phyloP scores from a whole-genome alignment of 2,113 vertebrate genomes.

The Caracal caracal region DNA sequence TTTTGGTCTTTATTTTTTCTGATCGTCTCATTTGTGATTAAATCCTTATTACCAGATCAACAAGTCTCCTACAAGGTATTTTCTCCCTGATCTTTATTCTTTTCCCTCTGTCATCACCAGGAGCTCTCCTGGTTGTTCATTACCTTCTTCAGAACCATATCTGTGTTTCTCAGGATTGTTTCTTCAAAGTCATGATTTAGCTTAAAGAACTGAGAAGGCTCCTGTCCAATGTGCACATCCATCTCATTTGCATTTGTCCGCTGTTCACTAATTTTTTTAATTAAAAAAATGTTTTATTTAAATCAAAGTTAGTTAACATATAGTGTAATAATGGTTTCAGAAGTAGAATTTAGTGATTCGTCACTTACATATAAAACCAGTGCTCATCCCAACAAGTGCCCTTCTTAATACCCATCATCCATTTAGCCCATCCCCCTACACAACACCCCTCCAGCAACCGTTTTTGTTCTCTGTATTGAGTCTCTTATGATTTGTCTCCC shows the following conservation, averaged over 20 bases:
- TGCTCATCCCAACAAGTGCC: too few species aligned
- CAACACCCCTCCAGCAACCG: neutral
- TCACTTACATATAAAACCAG: too few species aligned
- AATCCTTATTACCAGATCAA: neutral
- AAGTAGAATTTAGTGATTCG: too few species aligned
- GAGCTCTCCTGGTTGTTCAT: neutral
- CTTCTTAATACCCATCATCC: neutral
- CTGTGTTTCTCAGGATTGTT: neutral
- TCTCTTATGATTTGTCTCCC: neutral
- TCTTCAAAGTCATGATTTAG: neutral
- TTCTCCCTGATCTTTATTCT: neutral
- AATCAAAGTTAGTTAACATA: too few species aligned
- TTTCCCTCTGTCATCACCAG: neutral
- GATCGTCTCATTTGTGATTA: neutral
- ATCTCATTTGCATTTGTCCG: neutral
- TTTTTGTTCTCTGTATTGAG: neutral
- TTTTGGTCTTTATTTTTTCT: neutral
- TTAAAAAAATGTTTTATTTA: too few species aligned
- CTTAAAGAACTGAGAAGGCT: neutral
- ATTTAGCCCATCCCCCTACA: neutral
- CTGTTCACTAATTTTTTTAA: neutral
- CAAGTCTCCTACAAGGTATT: neutral
- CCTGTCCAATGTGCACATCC: neutral
- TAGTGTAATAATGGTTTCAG: too few species aligned
- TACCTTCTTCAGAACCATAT: neutral